These are phyloP conservation scores for Zaprionus ghesquierei DNA, from an alignment of 1,140 invertebrate species.

Conservation along the genomic window DNA sequence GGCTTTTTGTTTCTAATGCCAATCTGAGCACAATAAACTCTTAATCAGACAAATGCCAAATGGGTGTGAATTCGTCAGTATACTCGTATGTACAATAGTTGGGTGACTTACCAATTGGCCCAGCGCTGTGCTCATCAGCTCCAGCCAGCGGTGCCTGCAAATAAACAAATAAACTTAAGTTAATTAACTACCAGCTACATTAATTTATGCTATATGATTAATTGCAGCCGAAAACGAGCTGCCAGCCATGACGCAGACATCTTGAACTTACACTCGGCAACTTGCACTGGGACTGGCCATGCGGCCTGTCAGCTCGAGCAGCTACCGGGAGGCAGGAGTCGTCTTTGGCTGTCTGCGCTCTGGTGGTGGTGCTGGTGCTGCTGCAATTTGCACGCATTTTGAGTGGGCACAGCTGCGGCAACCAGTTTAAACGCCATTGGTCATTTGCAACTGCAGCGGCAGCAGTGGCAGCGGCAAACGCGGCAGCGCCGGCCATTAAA, in stretches of 20 bases:
- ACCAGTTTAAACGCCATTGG: constrained; percentile 77
- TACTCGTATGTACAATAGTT: no score
- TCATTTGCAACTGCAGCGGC: constrained; percentile 54
- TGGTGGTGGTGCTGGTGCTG: constrained; percentile 38
- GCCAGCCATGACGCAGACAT: constrained; percentile 38
- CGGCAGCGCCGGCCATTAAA: constrained; percentile 76
- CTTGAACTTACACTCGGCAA: constrained; percentile 30
- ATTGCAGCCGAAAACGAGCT: constrained; percentile 52
- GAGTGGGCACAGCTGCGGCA: constrained; percentile 68
- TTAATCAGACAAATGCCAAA: not conserved
- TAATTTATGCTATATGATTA: constrained; percentile 78
- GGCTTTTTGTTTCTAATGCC: constrained; percentile 19
- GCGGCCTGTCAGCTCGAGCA: constrained; percentile 59
- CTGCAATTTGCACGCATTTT: constrained; percentile 71
- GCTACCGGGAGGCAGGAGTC: constrained; percentile 70
- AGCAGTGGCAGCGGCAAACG: constrained; percentile 19
- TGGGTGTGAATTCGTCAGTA: not conserved
- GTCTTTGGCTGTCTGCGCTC: no score
- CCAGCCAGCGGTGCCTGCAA: constrained; percentile 19
- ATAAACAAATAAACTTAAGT: constrained; percentile 74
- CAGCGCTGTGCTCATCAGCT: no score
- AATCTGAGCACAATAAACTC: constrained; percentile 36
- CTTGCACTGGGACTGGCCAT: constrained; percentile 19
- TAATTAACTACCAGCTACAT: constrained; percentile 77
- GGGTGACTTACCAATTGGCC: no score